These are phyloP conservation scores for Oncorhynchus kisutch DNA, from an alignment of 2,113 vertebrate genomes.

Conservation along the genomic window DNA sequence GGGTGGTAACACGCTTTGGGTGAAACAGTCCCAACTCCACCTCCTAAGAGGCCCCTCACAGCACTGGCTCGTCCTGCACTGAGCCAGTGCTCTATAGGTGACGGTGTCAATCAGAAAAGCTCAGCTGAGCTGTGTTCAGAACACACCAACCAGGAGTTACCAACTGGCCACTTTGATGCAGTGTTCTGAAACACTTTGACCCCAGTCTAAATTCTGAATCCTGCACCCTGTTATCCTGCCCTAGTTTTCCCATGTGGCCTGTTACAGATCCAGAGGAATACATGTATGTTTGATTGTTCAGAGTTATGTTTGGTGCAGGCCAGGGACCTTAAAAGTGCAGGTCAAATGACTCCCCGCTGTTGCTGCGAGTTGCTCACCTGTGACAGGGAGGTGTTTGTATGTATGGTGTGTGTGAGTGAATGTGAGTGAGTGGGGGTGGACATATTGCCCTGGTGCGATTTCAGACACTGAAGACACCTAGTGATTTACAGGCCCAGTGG, in stretches of 20 bases:
- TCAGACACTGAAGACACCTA: slow-evolving; percentile 15
- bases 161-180: too few species aligned
- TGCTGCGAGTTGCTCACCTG: neutral
- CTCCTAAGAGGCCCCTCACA: too few species aligned
- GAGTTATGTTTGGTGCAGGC: neutral
- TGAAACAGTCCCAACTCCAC: too few species aligned
- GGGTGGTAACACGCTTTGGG: neutral
- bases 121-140: too few species aligned
- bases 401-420: slow-evolving; percentile 10
- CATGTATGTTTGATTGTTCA: too few species aligned
- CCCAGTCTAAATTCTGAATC: neutral
- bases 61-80: too few species aligned
- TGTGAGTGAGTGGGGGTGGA: slow-evolving; percentile 24
- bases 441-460: slow-evolving; percentile 43
- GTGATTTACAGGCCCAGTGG: slow-evolving; percentile 7
- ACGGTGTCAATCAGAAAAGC: too few species aligned
- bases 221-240: neutral
- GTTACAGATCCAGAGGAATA: too few species aligned
- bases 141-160: too few species aligned
- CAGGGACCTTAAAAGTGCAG: too few species aligned
- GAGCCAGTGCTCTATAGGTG: too few species aligned
- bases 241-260: slow-evolving; percentile 14
- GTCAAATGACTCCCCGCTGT: neutral
- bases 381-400: neutral
- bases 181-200: neutral